Evolutionary conservation across 2,888 invertebrate genomes (phyloP), one percentile per base, ranked within the genome.

Genomic region (Resseliella maxima): DNA sequence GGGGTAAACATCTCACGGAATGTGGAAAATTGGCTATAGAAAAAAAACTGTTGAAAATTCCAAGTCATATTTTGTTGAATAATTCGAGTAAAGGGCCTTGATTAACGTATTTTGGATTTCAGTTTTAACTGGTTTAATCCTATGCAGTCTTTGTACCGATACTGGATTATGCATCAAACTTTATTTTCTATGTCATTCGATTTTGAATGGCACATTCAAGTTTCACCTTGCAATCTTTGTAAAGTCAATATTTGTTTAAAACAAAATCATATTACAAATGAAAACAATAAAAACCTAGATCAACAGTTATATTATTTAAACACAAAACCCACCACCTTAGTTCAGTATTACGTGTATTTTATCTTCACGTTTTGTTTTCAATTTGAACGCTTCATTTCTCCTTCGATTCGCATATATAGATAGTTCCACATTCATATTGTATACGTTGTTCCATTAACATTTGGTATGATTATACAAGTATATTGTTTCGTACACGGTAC

Each of bases 331-430:
- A 50, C 72, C 35, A 5, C 15, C 3, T 15, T 3, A 59, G 2
- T 12, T 12, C 0, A 3, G n/a, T 72, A 1, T 18, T 72, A 0
- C 72, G 72, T 27, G 31, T 35, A 35, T 72, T 31, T 72, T 72
- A 72, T 12, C 72, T 72, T 72, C 72, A 72, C 72, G 72, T 72
- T 72, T 31, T 72, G 18, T 31, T 72, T 72, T 35, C 72, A 31
- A 31, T 31, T 12, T 31, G 15, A 35, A 24, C 27, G 35, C 31
- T 31, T 35, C n/a, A 35, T 31, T 72, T 31, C 72, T 72, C 35
- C 72, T 27, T 0, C 72, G 15, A 24, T 31, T 31, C 31, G 3
- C 72, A 15, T 31, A 21, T n/a, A 72, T 72, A 8, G 41, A 41
- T 41, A 18, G 8, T 59, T 24, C n/a, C 12, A 24, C 59, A 24